phyloP scores from a whole-genome alignment of 1,140 invertebrate genomes.

The Acromyrmex heyeri region DNA sequence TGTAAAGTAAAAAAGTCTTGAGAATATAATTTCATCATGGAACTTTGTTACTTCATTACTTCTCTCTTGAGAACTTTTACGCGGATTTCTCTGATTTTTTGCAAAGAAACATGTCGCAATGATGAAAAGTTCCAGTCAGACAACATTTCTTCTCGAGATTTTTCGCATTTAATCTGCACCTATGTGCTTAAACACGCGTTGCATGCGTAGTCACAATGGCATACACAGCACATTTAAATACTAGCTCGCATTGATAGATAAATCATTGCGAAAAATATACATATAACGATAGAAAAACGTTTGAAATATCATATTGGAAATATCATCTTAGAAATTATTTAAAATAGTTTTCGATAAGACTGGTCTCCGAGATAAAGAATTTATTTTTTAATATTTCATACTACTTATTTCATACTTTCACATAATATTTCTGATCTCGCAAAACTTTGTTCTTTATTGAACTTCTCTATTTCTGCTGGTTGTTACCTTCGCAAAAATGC shows the following conservation, averaged over 20 bases:
- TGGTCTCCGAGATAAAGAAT: not conserved
- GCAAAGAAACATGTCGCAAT: not conserved
- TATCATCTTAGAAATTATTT: not conserved
- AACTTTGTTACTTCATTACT: not conserved
- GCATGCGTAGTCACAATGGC: slow-evolving; percentile 58
- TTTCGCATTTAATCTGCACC: slow-evolving; percentile 39
- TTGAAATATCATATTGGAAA: not conserved
- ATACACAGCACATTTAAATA: slow-evolving; percentile 11
- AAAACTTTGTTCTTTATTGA: not conserved
- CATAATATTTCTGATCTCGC: not conserved
- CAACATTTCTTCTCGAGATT: slow-evolving; percentile 57
- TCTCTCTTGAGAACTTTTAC: not conserved
- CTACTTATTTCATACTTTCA: too few species aligned
- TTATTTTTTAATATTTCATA: not conserved
- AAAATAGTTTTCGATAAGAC: not conserved
- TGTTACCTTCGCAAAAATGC: slow-evolving; percentile 46
- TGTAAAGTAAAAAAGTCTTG: slow-evolving; percentile 50
- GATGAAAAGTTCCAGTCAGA: not conserved
- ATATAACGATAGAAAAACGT: not conserved
- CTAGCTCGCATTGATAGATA: not conserved
- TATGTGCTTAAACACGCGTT: slow-evolving; percentile 67
- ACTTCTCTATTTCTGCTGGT: slow-evolving; percentile 28
- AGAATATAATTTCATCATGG: not conserved
- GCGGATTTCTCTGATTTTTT: not conserved
- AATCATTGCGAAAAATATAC: slow-evolving; percentile 3